A percentile compares a stretch with the other conserved stretches of the same genome.
These are phyloP conservation scores for Raja brachyura DNA, from an alignment of 2,113 vertebrate genomes.

Conservation along the genomic window DNA sequence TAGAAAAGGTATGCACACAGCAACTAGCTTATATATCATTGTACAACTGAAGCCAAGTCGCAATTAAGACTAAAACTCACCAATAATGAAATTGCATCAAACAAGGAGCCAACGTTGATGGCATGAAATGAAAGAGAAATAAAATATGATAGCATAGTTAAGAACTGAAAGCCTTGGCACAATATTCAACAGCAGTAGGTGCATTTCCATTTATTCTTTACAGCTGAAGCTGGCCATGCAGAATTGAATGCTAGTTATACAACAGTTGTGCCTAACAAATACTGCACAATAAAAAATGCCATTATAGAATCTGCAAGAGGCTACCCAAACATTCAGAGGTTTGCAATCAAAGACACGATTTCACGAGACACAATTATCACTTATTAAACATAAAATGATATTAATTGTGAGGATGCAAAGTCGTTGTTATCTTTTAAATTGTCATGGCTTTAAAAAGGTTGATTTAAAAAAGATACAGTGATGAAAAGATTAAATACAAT, in stretches of 20 bases:
- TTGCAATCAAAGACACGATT: slow-evolving; percentile 8
- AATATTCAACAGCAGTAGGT: slow-evolving; percentile 12
- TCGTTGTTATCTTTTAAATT: background rate
- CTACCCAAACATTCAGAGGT: background rate
- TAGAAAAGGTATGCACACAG: background rate
- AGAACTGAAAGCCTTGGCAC: slow-evolving; percentile 40
- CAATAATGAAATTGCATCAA: slow-evolving; percentile 88
- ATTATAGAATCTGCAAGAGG: slow-evolving; percentile 2
- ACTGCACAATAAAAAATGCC: background rate
- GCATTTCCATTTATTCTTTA: background rate
- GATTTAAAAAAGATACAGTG: background rate
- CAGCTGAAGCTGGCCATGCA: slow-evolving; percentile 21
- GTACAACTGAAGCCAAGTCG: slow-evolving; percentile 36
- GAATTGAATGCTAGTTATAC: background rate
- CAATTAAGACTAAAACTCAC: slow-evolving; percentile 71
- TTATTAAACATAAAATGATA: background rate
- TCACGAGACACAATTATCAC: background rate
- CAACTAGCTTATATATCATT: background rate
- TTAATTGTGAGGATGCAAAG: background rate
- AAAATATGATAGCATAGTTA: slow-evolving; percentile 68
- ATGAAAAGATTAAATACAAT: background rate
- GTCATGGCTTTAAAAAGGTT: background rate
- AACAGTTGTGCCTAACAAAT: slow-evolving; percentile 15
- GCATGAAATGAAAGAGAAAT: slow-evolving; percentile 50
- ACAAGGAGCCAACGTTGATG: slow-evolving; percentile 79